A percentile compares a stretch with the other conserved stretches of the same genome.
Evolutionary conservation across 1,140 invertebrate species (phyloP).

Genomic region (Saccostrea echinata): DNA sequence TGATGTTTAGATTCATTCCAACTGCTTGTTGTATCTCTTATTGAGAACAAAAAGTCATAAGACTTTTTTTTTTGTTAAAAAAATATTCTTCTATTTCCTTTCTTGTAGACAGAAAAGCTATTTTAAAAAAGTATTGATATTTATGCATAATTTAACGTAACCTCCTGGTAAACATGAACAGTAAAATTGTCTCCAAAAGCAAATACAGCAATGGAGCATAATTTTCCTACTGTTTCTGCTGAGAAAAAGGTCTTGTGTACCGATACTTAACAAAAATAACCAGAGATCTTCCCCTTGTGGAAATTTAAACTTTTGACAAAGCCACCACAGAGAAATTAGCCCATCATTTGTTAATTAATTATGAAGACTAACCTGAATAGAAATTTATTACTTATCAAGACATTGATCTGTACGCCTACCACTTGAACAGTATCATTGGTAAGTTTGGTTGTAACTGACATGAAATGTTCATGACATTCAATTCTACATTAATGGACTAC

Average conservation of each 20-base stretch:
- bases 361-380: background rate
- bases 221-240: background rate
- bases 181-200: too few relatives aligned
- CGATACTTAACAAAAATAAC: background rate
- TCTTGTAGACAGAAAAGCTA: too few relatives aligned
- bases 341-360: background rate
- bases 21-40: too few relatives aligned
- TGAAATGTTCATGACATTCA: slow-evolving; percentile 16
- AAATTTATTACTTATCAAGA: background rate
- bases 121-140: too few relatives aligned
- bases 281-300: background rate
- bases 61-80: too few relatives aligned
- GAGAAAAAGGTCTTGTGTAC: background rate
- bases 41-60: too few relatives aligned
- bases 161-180: too few relatives aligned
- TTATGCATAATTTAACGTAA: too few relatives aligned
- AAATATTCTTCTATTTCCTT: too few relatives aligned
- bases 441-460: background rate
- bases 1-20: too few relatives aligned
- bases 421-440: background rate
- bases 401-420: background rate
- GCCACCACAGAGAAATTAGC: background rate
- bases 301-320: background rate
- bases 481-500: background rate
- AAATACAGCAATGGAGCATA: too few relatives aligned